Conservation (phyloP, 2,113 vertebrate genomes). For the Blennius ocellaris region DNA sequence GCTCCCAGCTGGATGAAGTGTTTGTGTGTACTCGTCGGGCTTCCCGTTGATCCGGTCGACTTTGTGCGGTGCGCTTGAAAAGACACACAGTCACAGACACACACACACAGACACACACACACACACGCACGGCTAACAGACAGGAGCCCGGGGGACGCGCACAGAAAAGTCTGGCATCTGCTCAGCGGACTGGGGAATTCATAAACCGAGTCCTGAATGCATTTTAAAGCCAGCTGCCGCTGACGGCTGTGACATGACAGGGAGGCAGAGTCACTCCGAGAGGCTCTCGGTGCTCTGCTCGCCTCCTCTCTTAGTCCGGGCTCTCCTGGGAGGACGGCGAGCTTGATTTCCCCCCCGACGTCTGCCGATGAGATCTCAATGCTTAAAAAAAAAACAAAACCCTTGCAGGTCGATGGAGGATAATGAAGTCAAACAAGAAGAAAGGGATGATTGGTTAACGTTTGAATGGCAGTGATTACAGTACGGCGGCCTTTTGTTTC, state of each 20-base stretch:
- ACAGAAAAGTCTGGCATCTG: constrained; percentile 69
- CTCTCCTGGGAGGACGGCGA: constrained; percentile 28
- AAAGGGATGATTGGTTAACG: constrained; percentile 42
- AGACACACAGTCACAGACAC: neutral
- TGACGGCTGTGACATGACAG: constrained; percentile 56
- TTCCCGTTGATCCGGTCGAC: constrained; percentile 56
- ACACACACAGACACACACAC: too few species aligned
- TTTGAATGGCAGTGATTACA: constrained; percentile 49
- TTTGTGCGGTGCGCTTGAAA: constrained; percentile 39
- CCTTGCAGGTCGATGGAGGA: constrained; percentile 42
- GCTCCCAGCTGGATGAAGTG: constrained; percentile 3
- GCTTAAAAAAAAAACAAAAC: constrained; percentile 30
- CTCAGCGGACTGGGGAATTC: constrained; percentile 63
- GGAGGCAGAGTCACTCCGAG: constrained; percentile 43
- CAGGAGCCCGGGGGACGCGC: constrained; percentile 50
- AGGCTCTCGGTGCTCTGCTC: constrained; percentile 1
- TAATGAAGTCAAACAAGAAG: constrained; percentile 50
- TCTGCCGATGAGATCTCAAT: constrained; percentile 47
- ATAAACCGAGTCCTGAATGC: constrained; percentile 66
- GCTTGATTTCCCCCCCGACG: constrained; percentile 64
- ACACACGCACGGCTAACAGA: constrained; percentile 34
- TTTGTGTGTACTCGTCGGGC: constrained; percentile 34
- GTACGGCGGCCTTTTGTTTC: constrained; percentile 34
- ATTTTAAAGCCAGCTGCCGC: constrained; percentile 71
- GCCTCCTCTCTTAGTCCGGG: constrained; percentile 21